A percentile compares a stretch with the other conserved stretches of the same genome.
phyloP scores from a whole-genome alignment of 2,113 vertebrate species.

The Puma concolor region DNA sequence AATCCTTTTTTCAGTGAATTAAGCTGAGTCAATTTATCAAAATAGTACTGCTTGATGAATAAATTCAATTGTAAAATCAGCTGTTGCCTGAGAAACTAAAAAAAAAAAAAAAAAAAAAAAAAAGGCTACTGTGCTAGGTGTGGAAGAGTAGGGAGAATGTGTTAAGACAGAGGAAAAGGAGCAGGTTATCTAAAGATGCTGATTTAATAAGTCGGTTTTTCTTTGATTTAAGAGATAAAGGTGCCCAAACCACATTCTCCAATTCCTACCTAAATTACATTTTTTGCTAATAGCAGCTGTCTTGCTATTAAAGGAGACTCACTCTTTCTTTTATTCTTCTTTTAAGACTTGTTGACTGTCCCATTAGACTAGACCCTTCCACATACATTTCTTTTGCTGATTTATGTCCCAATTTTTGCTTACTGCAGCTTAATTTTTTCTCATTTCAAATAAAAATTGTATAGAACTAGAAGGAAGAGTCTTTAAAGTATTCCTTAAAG shows the following conservation, averaged over 20 bases:
- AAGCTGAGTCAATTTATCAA: constrained; percentile 47
- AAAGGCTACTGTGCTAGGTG: constrained; percentile 39
- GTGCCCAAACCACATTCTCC: neutral
- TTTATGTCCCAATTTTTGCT: constrained; percentile 62
- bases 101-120: neutral
- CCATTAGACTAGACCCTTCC: constrained; percentile 20
- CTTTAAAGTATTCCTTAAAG: constrained; percentile 62
- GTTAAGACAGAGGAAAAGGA: constrained; percentile 26
- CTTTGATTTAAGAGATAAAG: constrained; percentile 44
- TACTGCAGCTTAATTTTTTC: constrained; percentile 59
- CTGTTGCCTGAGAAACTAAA: constrained; percentile 52
- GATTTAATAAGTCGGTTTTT: constrained; percentile 22
- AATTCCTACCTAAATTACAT: constrained; percentile 32
- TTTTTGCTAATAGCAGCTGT: constrained; percentile 35
- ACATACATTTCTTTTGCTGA: constrained; percentile 56
- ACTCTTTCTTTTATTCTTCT: constrained; percentile 9
- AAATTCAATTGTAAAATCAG: constrained; percentile 71
- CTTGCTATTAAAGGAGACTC: neutral
- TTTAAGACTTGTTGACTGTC: constrained; percentile 59
- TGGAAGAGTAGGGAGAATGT: constrained; percentile 53
- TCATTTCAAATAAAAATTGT: neutral
- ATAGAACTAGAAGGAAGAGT: constrained; percentile 46
- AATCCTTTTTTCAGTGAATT: constrained; percentile 70
- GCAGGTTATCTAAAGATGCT: constrained; percentile 57
- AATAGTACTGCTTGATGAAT: constrained; percentile 60